Evolutionary conservation across 2,888 invertebrate genomes (phyloP), one percentile per base, ranked within the genome.

Genomic region (Cheilosia urbana): DNA sequence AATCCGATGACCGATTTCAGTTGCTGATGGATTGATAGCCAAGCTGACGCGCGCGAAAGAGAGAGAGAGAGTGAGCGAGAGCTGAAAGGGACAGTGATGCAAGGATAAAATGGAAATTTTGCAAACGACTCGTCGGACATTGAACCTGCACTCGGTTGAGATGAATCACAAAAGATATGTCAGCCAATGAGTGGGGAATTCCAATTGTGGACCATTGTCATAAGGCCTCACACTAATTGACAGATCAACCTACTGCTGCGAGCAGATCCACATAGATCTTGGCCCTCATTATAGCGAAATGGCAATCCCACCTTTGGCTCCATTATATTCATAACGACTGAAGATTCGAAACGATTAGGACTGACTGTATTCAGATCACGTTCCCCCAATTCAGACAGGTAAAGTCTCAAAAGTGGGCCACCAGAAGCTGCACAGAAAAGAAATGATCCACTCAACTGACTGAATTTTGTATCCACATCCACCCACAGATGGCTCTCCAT

Each of bases 11-110:
- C 84, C 84, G 80, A 84, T 84, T 84, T 84, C 60, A 80, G 37
- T 84, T 79, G 63, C 84, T 84, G 84, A 80, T 80, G 80, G 80
- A 84, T 84, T 80, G 84, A 80, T 84, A 84, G 84, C 60, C 80
- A 53, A 17, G 21, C 73, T 65, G 83, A 79, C 79, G 68, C 62
- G 1, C 63, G 15, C 15, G 49, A 24, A 4, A 15, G 11, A 0
- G 51, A 51, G 13, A 19, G 17, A 17, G 57, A 37, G 15, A n/a
- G 24, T 9, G 37, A 15, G 2, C 37, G 21, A 37, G 71, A 19
- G 40, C 55, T 65, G 80, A 84, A 84, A 84, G 80, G 75, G 84
- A 84, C 84, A 84, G 84, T 84, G 80, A 75, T 45, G 34, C 49
- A 73, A 49, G 79, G 37, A 73, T 75, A 73, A 79, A 83, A 79